These are phyloP conservation scores for Pandemis heparana DNA, from an alignment of 2,888 invertebrate species.

Conservation along the genomic window DNA sequence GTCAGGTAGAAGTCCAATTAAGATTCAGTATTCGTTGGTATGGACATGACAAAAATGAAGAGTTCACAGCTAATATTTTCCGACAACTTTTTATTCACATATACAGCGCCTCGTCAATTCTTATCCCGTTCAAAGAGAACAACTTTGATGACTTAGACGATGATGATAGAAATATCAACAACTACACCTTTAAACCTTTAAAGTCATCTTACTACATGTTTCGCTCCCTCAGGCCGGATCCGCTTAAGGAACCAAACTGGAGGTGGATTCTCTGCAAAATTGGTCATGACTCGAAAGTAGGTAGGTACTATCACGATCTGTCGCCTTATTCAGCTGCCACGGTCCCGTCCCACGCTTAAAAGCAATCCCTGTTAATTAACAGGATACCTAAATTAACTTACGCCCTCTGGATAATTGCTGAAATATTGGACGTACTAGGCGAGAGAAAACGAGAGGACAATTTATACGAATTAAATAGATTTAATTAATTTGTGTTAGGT, in stretches of 20 bases:
- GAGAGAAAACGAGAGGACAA: conserved; percentile 1
- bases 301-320: conserved; percentile 11
- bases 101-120: too few relatives aligned
- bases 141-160: too few relatives aligned
- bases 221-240: background rate
- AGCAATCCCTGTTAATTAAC: conserved; percentile 26
- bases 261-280: background rate
- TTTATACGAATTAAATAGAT: conserved; percentile 3
- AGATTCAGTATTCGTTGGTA: background rate
- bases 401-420: conserved; percentile 26
- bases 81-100: too few relatives aligned
- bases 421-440: conserved; percentile 21
- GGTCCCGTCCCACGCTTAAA: conserved; percentile 18
- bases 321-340: conserved; percentile 12
- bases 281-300: conserved; percentile 2
- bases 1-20: background rate
- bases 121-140: too few relatives aligned
- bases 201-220: background rate
- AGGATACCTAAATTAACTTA: conserved; percentile 15
- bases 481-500: background rate
- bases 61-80: too few relatives aligned
- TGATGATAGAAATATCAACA: too few relatives aligned
- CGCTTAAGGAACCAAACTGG: background rate
- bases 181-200: background rate
- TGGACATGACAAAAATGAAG: too few relatives aligned